Percentiles rank a stretch among this genome's conserved stretches.
Evolutionary conservation across 2,113 vertebrate genomes (phyloP).

Genomic region (Isichthys henryi): DNA sequence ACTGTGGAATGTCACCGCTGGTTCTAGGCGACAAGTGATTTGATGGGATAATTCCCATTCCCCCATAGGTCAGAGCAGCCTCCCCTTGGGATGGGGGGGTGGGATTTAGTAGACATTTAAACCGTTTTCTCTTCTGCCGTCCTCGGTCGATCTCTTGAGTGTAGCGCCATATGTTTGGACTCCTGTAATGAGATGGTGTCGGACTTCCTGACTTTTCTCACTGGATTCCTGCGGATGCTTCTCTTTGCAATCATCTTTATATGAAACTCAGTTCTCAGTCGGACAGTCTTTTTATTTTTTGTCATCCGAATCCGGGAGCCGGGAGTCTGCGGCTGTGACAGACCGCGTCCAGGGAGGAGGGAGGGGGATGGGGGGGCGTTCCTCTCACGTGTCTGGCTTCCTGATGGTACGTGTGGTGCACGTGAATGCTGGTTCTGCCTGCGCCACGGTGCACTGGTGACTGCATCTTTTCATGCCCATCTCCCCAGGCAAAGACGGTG

Average conservation of each 20-base stretch:
- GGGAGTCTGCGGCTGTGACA: neutral
- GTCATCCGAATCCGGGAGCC: neutral
- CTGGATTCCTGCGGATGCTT: neutral
- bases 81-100: constrained; percentile 1
- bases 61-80: constrained; percentile 16
- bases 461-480: too few relatives aligned
- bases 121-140: constrained; percentile 20
- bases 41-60: constrained; percentile 26
- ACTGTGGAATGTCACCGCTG: constrained; percentile 30
- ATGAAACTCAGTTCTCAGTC: neutral
- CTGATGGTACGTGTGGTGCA: neutral
- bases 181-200: neutral
- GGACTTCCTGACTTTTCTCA: neutral
- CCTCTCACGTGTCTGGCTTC: constrained; percentile 5
- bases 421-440: neutral
- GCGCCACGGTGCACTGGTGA: too few relatives aligned
- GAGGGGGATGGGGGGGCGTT: neutral
- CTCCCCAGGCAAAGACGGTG: neutral
- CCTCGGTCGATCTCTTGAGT: constrained; percentile 25
- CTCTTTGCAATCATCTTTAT: neutral
- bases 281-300: neutral
- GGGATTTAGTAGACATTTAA: constrained; percentile 9
- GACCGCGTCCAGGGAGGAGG: neutral
- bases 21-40: constrained; percentile 18
- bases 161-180: neutral